Evolutionary conservation across 2,797 vertebrate species (phyloP), one percentile per base, ranked within the genome.

Genomic region (Kryptopterus vitreolus): DNA sequence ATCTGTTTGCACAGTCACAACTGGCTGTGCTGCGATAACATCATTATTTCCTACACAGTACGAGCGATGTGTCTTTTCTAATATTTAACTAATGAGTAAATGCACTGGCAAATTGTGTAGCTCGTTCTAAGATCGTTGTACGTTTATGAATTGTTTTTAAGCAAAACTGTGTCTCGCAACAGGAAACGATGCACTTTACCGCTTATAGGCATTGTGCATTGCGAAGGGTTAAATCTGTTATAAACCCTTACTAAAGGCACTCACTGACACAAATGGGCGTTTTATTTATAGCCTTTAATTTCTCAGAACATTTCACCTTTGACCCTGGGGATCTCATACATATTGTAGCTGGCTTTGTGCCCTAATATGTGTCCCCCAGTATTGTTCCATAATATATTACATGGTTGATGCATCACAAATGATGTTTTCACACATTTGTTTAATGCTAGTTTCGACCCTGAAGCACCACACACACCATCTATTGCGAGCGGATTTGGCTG

Each of bases 1-100:
- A 84, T 85, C 81, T 79, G 86, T 84, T 74, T 83, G 75, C 78
- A 48, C 80, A 76, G 78, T 80, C 78, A 82, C 78, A 75, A 53
- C 66, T 80, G 80, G 77, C 80, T 66, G 31, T 46, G 18, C 57
- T 61, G 33, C 57, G 74, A 73, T 82, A 73, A 24, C 79, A 73
- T 79, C 74, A 76, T 76, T 70, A 76, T 50, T 80, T 73, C 53
- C 57, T 53, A n/a, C 11, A 70, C 59, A 77, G 55, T 71, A 74
- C 43, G 31, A 70, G 52, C 31, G 72, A 26, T 24, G 66, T 38
- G 50, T 71, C 62, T 66, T 55, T 35, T 61, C 31, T 46, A 55
- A 71, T 72, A 72, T 82, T 72, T 70, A 26, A 59, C 43, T 61
- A 48, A 59, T 76, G 55, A 59, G 35, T 48, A 50, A 59, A 50